Evolutionary conservation across 2,888 invertebrate genomes (phyloP).

Genomic region (Salticus scenicus): DNA sequence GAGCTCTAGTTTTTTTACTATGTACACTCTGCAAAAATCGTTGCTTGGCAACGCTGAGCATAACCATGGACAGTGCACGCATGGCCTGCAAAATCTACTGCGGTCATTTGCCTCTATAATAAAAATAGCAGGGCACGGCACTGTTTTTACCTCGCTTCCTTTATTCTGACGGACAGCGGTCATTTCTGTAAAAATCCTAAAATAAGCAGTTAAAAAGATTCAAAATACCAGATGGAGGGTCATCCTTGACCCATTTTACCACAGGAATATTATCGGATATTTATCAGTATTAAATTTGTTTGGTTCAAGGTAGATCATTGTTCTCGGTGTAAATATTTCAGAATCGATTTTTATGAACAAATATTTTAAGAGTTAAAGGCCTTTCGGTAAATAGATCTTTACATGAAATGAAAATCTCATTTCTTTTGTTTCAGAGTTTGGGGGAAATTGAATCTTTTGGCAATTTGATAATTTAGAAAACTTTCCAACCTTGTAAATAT

Average conservation of each 20-base stretch:
- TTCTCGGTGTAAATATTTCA: background rate
- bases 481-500: too few relatives aligned
- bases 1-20: background rate
- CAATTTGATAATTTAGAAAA: too few relatives aligned
- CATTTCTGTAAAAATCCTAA: background rate
- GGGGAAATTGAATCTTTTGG: background rate
- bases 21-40: background rate
- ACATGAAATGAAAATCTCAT: background rate
- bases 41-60: constrained; percentile 40
- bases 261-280: background rate
- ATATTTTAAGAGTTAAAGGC: background rate
- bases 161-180: background rate
- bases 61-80: constrained; percentile 33
- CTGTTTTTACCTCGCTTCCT: constrained; percentile 17
- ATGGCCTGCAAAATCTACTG: constrained; percentile 22
- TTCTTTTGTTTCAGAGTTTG: background rate
- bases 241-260: constrained; percentile 22
- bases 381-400: background rate
- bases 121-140: constrained; percentile 19
- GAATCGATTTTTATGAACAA: background rate
- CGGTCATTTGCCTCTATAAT: constrained; percentile 51
- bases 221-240: background rate
- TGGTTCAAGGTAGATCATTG: constrained; percentile 6
- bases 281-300: background rate
- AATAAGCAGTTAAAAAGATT: background rate